These are phyloP conservation scores for Drosophila novamexicana DNA, from an alignment of 1,140 invertebrate species.

Conservation along the genomic window DNA sequence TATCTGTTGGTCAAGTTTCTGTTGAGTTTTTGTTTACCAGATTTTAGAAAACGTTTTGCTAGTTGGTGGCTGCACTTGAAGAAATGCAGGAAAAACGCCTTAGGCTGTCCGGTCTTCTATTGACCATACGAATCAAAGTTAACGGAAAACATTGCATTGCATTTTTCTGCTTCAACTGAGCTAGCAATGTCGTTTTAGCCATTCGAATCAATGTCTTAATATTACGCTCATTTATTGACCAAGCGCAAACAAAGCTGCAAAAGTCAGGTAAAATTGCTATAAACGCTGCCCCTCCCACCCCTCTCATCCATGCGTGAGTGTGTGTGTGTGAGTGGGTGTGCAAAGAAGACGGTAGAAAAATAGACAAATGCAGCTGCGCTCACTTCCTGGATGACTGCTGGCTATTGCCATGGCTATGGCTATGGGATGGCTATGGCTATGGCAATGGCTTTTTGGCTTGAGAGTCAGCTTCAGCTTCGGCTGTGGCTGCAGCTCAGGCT, in stretches of 20 bases:
- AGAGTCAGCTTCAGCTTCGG: conserved; percentile 6
- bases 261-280: conserved; percentile 77
- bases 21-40: conserved; percentile 7
- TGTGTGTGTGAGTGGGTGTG: conserved; percentile 29
- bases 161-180: conserved; percentile 29
- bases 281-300: conserved; percentile 43
- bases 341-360: conserved; percentile 36
- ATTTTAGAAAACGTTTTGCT: conserved; percentile 16
- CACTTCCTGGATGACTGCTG: conserved; percentile 49
- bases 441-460: conserved; percentile 25
- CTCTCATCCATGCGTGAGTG: background rate
- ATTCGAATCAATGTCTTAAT: conserved; percentile 68
- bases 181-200: conserved; percentile 56
- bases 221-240: conserved; percentile 80
- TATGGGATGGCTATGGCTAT: conserved; percentile 8
- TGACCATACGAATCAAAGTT: conserved; percentile 38
- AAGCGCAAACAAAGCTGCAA: conserved; percentile 62
- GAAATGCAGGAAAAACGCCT: conserved; percentile 1
- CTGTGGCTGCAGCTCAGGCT: conserved; percentile 6
- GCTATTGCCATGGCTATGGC: conserved; percentile 25
- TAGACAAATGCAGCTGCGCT: conserved; percentile 54
- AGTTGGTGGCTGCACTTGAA: background rate
- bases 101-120: conserved; percentile 19
- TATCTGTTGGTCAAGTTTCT: background rate
- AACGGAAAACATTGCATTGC: conserved; percentile 49